A percentile compares a stretch with the other conserved stretches of the same genome.
These are phyloP conservation scores for Ichneumoninae sp. DNA, from an alignment of 2,888 invertebrate species.

Conservation along the genomic window DNA sequence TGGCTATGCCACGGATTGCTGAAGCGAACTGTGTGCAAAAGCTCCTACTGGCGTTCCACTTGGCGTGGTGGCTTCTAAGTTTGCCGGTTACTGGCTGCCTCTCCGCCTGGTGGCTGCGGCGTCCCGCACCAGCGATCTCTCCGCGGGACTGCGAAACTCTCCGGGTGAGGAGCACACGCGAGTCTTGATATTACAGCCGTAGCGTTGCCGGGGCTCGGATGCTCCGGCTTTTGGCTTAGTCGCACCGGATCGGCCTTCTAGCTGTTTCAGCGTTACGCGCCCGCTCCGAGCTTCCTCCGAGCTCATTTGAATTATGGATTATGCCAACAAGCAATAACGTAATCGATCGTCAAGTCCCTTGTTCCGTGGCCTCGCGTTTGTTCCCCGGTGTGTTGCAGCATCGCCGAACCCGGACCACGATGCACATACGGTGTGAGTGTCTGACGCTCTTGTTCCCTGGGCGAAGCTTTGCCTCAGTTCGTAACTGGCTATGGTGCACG, in stretches of 20 bases:
- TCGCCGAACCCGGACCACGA: neutral
- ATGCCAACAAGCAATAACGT: constrained; percentile 42
- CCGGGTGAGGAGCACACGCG: constrained; percentile 10
- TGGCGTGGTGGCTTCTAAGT: constrained; percentile 36
- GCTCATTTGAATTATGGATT: constrained; percentile 52
- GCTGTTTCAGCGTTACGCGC: constrained; percentile 7
- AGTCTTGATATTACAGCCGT: constrained; percentile 16
- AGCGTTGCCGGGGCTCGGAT: neutral
- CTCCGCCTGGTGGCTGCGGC: constrained; percentile 13
- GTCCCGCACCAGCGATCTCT: constrained; percentile 49
- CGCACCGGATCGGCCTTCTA: constrained; percentile 27
- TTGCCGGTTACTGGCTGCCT: constrained; percentile 29
- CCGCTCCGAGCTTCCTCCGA: neutral
- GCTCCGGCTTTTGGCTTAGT: constrained; percentile 9
- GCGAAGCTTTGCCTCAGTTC: constrained; percentile 4
- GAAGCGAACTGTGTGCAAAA: constrained; percentile 30
- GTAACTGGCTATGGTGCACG: neutral
- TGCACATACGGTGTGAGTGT: neutral
- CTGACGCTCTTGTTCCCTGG: constrained; percentile 25
- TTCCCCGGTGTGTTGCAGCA: constrained; percentile 36
- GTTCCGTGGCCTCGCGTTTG: constrained; percentile 26
- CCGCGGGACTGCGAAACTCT: constrained; percentile 32
- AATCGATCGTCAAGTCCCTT: constrained; percentile 41
- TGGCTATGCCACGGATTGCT: constrained; percentile 37
- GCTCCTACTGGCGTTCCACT: constrained; percentile 23